Conservation (phyloP, 2,113 vertebrate genomes). For the Bungarus multicinctus region DNA sequence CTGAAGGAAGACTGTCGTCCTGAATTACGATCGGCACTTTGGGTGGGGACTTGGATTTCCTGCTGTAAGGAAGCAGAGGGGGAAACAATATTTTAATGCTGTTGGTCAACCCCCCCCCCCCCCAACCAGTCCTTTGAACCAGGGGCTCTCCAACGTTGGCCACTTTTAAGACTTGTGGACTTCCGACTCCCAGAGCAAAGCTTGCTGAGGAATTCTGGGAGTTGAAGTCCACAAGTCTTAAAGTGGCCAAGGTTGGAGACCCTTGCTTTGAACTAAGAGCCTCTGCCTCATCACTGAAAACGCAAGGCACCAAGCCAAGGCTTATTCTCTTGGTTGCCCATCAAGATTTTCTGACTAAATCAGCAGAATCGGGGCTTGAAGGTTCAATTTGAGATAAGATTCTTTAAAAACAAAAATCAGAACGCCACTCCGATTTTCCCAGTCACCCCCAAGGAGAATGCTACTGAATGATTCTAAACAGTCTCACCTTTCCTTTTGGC, state of each 20-base stretch:
- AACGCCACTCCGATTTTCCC: not conserved
- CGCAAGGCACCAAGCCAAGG: not conserved
- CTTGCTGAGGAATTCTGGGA: too few relatives aligned
- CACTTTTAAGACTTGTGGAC: too few relatives aligned
- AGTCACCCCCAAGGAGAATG: not conserved
- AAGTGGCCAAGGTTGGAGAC: too few relatives aligned
- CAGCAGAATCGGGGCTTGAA: not conserved
- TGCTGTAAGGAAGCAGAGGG: slow-evolving; percentile 51
- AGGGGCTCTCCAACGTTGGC: too few relatives aligned
- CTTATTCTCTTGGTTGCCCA: not conserved
- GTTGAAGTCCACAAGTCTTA: too few relatives aligned
- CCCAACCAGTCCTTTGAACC: too few relatives aligned
- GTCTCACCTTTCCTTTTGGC: slow-evolving; percentile 90
- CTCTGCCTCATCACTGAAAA: not conserved
- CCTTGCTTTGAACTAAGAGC: not conserved
- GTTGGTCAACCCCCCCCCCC: too few relatives aligned
- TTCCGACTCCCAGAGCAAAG: too few relatives aligned
- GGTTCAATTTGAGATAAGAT: not conserved
- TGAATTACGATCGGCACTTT: slow-evolving; percentile 92
- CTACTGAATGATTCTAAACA: not conserved
- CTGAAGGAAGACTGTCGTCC: slow-evolving; percentile 85
- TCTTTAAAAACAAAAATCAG: not conserved
- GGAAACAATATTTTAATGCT: rapidly evolving
- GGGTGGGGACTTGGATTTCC: slow-evolving; percentile 84
- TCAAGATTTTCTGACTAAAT: not conserved